Conservation (phyloP, 2,113 vertebrate genomes). For the Caloenas nicobarica region DNA sequence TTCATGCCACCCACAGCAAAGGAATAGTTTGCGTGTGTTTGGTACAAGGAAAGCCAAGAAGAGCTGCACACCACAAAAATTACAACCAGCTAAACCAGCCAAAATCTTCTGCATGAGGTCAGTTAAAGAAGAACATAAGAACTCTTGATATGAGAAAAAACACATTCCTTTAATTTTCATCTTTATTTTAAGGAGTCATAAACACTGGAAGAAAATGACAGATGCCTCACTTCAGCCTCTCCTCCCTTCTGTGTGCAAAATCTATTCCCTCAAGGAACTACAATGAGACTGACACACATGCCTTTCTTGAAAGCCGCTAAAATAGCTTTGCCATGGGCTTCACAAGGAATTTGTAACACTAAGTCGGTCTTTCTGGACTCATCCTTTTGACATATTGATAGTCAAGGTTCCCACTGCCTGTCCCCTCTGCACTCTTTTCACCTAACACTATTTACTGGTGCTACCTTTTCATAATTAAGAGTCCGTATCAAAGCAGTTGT, state of each 20-base stretch:
- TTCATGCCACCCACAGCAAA: background rate
- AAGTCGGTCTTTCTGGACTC: slow-evolving; percentile 18
- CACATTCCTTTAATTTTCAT: slow-evolving; percentile 22
- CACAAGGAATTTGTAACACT: slow-evolving; percentile 53
- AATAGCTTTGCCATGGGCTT: slow-evolving; percentile 67
- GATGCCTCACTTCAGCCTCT: slow-evolving; percentile 24
- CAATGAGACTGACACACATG: slow-evolving; percentile 20
- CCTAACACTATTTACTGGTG: slow-evolving; percentile 52
- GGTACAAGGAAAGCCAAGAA: background rate
- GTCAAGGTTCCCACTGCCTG: background rate
- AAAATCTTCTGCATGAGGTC: background rate
- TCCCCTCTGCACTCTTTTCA: slow-evolving; percentile 31
- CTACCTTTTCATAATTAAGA: slow-evolving; percentile 69
- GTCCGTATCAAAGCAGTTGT: slow-evolving; percentile 64
- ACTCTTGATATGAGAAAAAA: background rate
- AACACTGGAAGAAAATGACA: slow-evolving; percentile 33
- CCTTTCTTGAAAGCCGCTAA: slow-evolving; percentile 38
- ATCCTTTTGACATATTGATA: background rate
- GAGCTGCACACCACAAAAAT: slow-evolving; percentile 22
- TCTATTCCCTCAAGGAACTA: slow-evolving; percentile 48
- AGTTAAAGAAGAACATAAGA: background rate
- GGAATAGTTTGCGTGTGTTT: background rate
- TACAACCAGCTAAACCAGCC: background rate
- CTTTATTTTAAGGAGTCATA: slow-evolving; percentile 31
- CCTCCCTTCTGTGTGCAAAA: slow-evolving; percentile 37